Percentiles rank a stretch among this genome's conserved stretches.
phyloP scores from a whole-genome alignment of 2,888 invertebrate genomes.

The Drosophila mayaguana region DNA sequence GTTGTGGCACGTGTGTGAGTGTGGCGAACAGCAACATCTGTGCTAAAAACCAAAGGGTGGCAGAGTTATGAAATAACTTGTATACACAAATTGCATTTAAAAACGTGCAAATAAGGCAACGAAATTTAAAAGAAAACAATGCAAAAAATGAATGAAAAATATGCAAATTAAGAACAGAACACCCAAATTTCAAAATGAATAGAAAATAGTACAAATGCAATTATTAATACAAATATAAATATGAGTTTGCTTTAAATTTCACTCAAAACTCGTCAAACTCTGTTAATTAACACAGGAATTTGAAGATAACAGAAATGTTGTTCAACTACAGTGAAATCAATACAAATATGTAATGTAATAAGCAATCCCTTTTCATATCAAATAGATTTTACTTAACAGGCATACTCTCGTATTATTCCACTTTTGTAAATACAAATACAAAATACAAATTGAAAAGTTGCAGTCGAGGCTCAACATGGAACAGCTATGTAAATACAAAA shows the following conservation, averaged over 20 bases:
- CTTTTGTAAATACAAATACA: constrained; percentile 25
- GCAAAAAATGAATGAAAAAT: background rate
- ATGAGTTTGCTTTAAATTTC: background rate
- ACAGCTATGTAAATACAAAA: constrained; percentile 30
- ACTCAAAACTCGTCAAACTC: background rate
- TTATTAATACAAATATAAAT: background rate
- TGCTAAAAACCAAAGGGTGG: constrained; percentile 22
- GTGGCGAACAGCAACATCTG: constrained; percentile 36
- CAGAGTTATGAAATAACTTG: constrained; percentile 36
- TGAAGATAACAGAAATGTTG: background rate
- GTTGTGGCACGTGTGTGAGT: constrained; percentile 53
- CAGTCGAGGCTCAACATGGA: constrained; percentile 38
- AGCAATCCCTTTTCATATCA: constrained; percentile 17
- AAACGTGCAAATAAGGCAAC: constrained; percentile 23
- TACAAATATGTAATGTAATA: background rate
- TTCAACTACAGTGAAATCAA: background rate
- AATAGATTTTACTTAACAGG: constrained; percentile 29
- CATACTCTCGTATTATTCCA: constrained; percentile 39
- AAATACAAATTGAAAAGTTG: constrained; percentile 62
- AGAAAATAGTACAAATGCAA: no score
- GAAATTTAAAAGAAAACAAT: background rate
- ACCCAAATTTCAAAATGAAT: no score
- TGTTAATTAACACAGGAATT: background rate
- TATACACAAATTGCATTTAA: constrained; percentile 43
- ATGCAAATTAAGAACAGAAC: no score